Conservation (phyloP, 2,797 vertebrate species). For the Alouatta caraya region DNA sequence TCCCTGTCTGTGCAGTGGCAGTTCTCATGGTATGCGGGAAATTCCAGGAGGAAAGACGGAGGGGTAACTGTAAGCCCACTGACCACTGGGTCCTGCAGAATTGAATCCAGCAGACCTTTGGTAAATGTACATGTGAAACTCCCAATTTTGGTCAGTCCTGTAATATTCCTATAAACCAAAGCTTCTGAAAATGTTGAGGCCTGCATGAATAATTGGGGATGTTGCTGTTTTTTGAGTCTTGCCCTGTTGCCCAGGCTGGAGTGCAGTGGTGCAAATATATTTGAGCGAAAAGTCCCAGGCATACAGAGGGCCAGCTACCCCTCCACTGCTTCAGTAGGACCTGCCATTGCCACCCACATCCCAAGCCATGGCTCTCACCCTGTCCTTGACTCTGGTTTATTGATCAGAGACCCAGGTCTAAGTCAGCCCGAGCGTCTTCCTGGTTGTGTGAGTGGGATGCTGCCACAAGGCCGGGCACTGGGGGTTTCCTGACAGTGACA, state of each 20-base stretch:
- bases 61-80: not conserved
- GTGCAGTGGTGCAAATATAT: not conserved
- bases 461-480: not conserved
- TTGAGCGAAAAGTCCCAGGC: not conserved
- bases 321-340: not conserved
- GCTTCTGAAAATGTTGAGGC: not conserved
- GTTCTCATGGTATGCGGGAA: not conserved
- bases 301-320: not conserved
- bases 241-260: too few relatives aligned
- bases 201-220: not conserved
- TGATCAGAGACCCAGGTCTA: not conserved
- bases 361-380: not conserved
- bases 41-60: not conserved
- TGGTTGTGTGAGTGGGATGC: not conserved
- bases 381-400: not conserved
- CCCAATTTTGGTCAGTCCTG: not conserved
- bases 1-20: not conserved
- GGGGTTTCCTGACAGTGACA: not conserved
- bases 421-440: not conserved
- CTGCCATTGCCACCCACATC: not conserved
- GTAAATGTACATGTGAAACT: not conserved
- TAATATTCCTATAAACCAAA: not conserved
- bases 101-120: not conserved
- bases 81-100: not conserved
- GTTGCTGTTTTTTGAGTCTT: not conserved